These are phyloP conservation scores for Sebastes vulpes DNA, from an alignment of 2,797 vertebrate genomes.

Conservation along the genomic window DNA sequence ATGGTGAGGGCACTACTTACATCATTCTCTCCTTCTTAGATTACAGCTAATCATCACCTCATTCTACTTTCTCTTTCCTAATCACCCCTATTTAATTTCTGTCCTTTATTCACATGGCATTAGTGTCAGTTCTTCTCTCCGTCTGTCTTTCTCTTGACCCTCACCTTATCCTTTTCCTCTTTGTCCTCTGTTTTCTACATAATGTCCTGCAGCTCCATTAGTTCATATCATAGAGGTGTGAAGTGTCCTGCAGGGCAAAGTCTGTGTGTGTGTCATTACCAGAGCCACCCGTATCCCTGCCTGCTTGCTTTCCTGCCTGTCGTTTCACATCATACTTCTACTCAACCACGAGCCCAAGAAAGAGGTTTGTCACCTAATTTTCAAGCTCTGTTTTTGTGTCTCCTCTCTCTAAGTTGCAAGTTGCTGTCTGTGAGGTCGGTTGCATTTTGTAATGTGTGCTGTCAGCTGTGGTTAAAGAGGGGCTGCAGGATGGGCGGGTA, in stretches of 20 bases:
- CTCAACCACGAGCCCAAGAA: slow-evolving; percentile 21
- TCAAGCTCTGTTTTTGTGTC: slow-evolving; percentile 9
- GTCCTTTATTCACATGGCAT: slow-evolving; percentile 43
- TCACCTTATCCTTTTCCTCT: slow-evolving; percentile 31
- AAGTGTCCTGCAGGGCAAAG: slow-evolving; percentile 34
- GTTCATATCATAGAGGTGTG: slow-evolving; percentile 54
- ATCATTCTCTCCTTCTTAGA: slow-evolving; percentile 56
- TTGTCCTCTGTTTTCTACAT: slow-evolving; percentile 48
- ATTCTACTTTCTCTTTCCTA: slow-evolving; percentile 59
- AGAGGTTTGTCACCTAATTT: slow-evolving; percentile 35
- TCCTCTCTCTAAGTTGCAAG: slow-evolving; percentile 10
- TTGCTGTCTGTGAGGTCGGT: neutral
- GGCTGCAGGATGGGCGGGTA: neutral
- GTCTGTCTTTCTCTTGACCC: slow-evolving; percentile 14
- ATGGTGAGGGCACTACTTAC: slow-evolving; percentile 42
- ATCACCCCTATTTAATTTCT: slow-evolving; percentile 56
- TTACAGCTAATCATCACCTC: slow-evolving; percentile 71
- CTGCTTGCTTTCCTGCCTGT: slow-evolving; percentile 31
- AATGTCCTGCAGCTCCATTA: slow-evolving; percentile 63
- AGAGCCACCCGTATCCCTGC: slow-evolving; percentile 1
- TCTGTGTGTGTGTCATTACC: slow-evolving; percentile 37
- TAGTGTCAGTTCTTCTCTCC: slow-evolving; percentile 15
- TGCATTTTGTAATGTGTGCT: slow-evolving; percentile 11
- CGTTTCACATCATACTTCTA: slow-evolving; percentile 37
- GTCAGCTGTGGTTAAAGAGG: slow-evolving; percentile 15